Evolutionary conservation across 1,140 invertebrate species (phyloP).

Genomic region (Acyrthosiphon pisum): DNA sequence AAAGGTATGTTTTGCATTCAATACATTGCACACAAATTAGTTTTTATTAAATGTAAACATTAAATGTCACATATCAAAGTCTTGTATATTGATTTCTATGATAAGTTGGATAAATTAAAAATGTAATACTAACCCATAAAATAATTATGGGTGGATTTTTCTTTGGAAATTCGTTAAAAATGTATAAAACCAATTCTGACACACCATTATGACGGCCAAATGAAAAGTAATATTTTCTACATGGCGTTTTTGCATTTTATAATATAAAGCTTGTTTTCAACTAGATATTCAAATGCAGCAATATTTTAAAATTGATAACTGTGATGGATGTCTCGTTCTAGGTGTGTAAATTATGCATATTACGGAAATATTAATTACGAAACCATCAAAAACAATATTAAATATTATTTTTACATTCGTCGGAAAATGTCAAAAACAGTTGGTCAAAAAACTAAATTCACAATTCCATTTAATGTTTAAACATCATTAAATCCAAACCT

Average conservation of each 20-base stretch:
- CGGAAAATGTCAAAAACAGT: not conserved
- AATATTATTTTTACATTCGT: not conserved
- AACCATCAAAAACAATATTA: not conserved
- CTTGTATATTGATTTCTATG: not conserved
- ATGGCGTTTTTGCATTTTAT: not conserved
- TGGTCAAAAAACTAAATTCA: not conserved
- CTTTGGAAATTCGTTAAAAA: not conserved
- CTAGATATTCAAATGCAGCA: not conserved
- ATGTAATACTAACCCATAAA: not conserved
- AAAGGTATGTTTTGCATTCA: too few species aligned
- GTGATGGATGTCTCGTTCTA: not conserved
- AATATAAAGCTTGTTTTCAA: not conserved
- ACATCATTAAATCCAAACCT: not conserved
- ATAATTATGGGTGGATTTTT: not conserved
- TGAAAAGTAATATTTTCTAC: not conserved
- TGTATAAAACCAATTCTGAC: not conserved
- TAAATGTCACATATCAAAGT: not conserved
- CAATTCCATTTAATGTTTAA: not conserved
- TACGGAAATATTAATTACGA: not conserved
- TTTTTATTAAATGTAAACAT: not conserved
- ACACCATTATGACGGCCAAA: not conserved
- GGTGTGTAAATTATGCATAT: not conserved
- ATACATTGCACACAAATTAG: not conserved
- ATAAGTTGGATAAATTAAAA: not conserved
- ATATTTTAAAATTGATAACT: not conserved